Base-by-base conservation (phyloP, 2,888 invertebrate genomes). In the Ichneumoninae sp. region DNA sequence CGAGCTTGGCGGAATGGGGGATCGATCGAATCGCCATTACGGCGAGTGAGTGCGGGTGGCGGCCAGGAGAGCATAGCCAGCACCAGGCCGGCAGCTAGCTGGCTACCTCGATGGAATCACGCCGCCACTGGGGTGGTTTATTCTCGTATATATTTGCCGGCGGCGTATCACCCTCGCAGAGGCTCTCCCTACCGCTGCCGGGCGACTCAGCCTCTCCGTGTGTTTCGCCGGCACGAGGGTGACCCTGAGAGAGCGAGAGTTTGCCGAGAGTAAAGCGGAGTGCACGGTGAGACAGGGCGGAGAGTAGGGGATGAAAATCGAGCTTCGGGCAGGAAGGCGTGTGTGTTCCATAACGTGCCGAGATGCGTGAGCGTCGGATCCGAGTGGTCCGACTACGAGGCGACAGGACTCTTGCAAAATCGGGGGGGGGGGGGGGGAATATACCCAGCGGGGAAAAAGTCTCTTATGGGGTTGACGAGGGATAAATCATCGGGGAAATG, bases 21-120 rank as follows among this genome's bases (percentile, higher is more conserved):
- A 92, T 93, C 92, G 92, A 93, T 93, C 92, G 92, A 90, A 93
- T 93, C 91, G 92, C 93, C 93, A 93, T 93, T 93, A 93, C 90
- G 89, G 88, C 87, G 92, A 91, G 92, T 90, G 92, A 91, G 92
- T 91, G 90, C 87, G 85, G 77, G 81, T 60, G 81, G 78, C 36
- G 74, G 69, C 79, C 71, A 50, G 70, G 50, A 84, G 77, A 65
- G 65, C n/a, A 44, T n/a, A 22, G 19, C 57, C 33, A 78, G 47
- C n/a, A 50, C 40, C 75, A 60, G 81, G 66, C 44, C 44, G 40
- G 71, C 70, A 83, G 79, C 68, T 22, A 26, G 57, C 57, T 40
- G 54, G 77, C 63, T 68, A 75, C 82, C 90, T 90, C 89, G 92
- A 92, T 93, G 91, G 92, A 93, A 93, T 93, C 93, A 92, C 92